Base-by-base conservation (phyloP, 2,113 vertebrate species). In the Oreochromis niloticus region DNA sequence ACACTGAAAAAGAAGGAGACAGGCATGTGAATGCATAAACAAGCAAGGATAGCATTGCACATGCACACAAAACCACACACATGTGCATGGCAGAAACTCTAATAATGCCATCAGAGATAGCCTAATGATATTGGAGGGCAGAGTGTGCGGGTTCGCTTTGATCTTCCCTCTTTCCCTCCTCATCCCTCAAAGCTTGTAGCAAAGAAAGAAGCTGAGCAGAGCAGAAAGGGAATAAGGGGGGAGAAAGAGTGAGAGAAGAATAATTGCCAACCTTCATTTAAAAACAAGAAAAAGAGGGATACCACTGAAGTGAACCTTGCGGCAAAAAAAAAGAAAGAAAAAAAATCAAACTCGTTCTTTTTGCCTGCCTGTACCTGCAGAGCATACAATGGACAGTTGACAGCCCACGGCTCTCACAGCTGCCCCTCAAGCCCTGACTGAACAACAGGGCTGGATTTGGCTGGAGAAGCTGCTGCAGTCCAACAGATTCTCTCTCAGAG, bases 111-210 rank as follows among this genome's bases (percentile, higher is more conserved):
- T 95, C 93, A 88, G 92, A 93, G 87, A 91, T 75, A 39, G 87
- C 34, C 90, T 93, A 90, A 94, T 92, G 91, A 93, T 94, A 87
- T 92, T 48, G 82, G 93, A 92, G 91, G 91, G 85, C 89, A 93
- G 83, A 89, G 82, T 88, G 87, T 89, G 90, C 32, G 52, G 92
- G 90, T 83, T 86, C 17, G 9, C 85, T 95, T 94, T 95, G 92
- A 94, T 92, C 92, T 82, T 43, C 82, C 34, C 46, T 82, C 52
- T 56, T 80, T 81, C 80, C 82, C 59, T 88, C 75, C 82, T 87
- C 86, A 88, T 85, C 85, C 84, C 84, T 90, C 75, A 92, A 87
- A 92, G 89, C 83, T 66, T 22, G 61, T 59, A 87, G 78, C 61
- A 46, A n/a, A 84, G 52, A 91, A 46, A 89, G 43, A 88, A 71